Conservation (phyloP, 1,140 invertebrate species). For the Brachystomella parvula region DNA sequence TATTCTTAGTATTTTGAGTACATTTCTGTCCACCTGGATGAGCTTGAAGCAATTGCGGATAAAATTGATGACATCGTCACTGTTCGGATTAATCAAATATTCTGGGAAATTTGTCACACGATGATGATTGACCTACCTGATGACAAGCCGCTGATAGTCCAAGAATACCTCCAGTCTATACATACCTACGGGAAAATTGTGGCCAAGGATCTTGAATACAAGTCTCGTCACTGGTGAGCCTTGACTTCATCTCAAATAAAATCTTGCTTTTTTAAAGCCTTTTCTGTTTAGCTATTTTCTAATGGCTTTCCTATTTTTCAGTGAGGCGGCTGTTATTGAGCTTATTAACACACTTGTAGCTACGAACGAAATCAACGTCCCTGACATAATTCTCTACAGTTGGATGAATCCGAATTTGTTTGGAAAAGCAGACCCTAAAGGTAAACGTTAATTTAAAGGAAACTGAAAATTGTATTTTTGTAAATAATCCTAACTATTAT, state of each 20-base stretch:
- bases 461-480: neutral
- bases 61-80: slow-evolving; percentile 65
- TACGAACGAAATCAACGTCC: slow-evolving; percentile 48
- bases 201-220: slow-evolving; percentile 48
- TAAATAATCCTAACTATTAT: no score
- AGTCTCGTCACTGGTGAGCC: slow-evolving; percentile 49
- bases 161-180: slow-evolving; percentile 59
- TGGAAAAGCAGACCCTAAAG: neutral
- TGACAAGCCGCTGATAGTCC: slow-evolving; percentile 53
- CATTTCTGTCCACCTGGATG: slow-evolving; percentile 51
- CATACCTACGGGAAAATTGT: slow-evolving; percentile 42
- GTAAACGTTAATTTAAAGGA: neutral
- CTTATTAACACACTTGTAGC: slow-evolving; percentile 62
- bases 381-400: slow-evolving; percentile 52
- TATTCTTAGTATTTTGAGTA: slow-evolving; percentile 48
- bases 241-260: no score
- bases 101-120: slow-evolving; percentile 56
- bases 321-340: slow-evolving; percentile 52
- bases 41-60: slow-evolving; percentile 62
- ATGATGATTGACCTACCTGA: slow-evolving; percentile 58
- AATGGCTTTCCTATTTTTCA: no score
- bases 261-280: no score
- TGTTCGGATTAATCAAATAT: slow-evolving; percentile 61
- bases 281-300: no score
- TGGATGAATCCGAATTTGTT: slow-evolving; percentile 52